A percentile compares a stretch with the other conserved stretches of the same genome.
Evolutionary conservation across 2,888 invertebrate genomes (phyloP).

Genomic region (Archaeoteleia sp.): DNA sequence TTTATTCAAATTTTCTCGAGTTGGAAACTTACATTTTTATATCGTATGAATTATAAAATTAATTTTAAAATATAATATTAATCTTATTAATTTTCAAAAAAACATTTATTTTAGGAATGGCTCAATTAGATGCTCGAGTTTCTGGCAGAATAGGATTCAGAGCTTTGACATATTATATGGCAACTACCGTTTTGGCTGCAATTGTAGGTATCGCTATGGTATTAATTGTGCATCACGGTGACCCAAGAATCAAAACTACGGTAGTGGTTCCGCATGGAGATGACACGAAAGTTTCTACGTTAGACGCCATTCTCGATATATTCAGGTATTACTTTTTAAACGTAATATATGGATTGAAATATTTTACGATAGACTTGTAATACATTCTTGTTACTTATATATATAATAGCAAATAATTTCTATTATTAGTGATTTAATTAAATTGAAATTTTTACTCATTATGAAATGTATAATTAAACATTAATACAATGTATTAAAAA

Average conservation of each 20-base stretch:
- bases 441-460: too few species aligned
- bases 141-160: constrained; percentile 80
- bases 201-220: constrained; percentile 81
- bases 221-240: constrained; percentile 80
- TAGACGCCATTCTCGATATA: constrained; percentile 79
- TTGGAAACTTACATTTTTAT: too few species aligned
- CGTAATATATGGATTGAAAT: too few species aligned
- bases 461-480: neutral
- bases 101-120: constrained; percentile 77
- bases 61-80: constrained; percentile 3
- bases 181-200: constrained; percentile 81
- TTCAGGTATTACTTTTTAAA: constrained; percentile 77
- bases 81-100: too few species aligned
- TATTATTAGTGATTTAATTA: too few species aligned
- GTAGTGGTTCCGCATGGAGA: constrained; percentile 57
- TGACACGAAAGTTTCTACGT: constrained; percentile 74
- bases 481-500: neutral
- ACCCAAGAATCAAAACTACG: constrained; percentile 74
- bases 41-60: too few species aligned
- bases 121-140: constrained; percentile 80
- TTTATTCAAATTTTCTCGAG: too few species aligned
- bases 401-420: too few species aligned
- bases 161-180: constrained; percentile 80
- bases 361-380: too few species aligned
- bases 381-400: too few species aligned